Conservation (phyloP, 1,140 invertebrate species). For the Dinothrombium tinctorium region DNA sequence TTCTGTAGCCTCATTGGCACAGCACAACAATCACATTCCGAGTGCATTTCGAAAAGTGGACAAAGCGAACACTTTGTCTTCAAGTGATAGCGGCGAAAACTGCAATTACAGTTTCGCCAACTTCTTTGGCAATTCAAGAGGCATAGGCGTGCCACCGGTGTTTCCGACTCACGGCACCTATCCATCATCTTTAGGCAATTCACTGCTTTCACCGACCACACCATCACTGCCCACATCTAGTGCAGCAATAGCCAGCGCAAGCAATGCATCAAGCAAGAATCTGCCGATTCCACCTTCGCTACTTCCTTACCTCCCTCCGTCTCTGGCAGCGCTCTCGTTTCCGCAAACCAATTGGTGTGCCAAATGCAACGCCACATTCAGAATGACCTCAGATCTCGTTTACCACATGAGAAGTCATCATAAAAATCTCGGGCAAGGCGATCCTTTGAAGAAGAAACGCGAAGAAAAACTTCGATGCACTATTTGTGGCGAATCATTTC, state of each 20-base stretch:
- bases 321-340: constrained; percentile 51
- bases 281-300: constrained; percentile 16
- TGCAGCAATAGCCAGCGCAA: too few relatives aligned
- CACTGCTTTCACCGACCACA: too few relatives aligned
- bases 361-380: constrained; percentile 86
- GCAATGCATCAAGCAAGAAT: too few relatives aligned
- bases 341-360: constrained; percentile 90
- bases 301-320: constrained; percentile 46
- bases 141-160: too few relatives aligned
- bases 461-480: constrained; percentile 69
- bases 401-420: constrained; percentile 93
- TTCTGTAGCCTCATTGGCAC: background rate
- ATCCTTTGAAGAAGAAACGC: constrained; percentile 38
- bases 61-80: too few relatives aligned
- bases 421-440: constrained; percentile 38
- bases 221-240: too few relatives aligned
- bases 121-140: too few relatives aligned
- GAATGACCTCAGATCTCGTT: constrained; percentile 92
- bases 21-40: background rate
- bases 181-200: too few relatives aligned
- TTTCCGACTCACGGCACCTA: too few relatives aligned
- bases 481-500: constrained; percentile 80
- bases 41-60: background rate
- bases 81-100: too few relatives aligned
- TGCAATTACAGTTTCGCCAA: too few relatives aligned